These are phyloP conservation scores for Aphis gossypii DNA, from an alignment of 1,140 invertebrate genomes.

Conservation along the genomic window DNA sequence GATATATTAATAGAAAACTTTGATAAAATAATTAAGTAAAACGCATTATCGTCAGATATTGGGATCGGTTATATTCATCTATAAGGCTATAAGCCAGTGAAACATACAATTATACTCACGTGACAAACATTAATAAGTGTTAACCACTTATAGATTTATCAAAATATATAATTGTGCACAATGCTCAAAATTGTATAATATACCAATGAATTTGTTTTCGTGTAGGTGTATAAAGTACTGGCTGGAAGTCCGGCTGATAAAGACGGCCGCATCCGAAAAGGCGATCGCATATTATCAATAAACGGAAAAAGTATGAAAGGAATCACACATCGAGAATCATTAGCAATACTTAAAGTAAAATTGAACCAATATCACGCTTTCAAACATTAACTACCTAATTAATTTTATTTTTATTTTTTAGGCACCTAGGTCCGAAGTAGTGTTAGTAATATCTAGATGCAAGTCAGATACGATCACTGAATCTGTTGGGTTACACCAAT, in stretches of 20 bases:
- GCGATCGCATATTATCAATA: slow-evolving; percentile 86
- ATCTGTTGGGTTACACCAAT: background rate
- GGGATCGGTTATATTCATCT: too few relatives aligned
- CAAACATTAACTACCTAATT: background rate
- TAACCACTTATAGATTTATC: too few relatives aligned
- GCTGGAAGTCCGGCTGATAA: slow-evolving; percentile 83
- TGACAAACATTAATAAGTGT: too few relatives aligned
- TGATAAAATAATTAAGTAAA: too few relatives aligned
- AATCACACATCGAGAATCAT: slow-evolving; percentile 83
- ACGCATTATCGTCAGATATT: too few relatives aligned
- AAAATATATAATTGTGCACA: background rate
- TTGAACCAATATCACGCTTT: background rate
- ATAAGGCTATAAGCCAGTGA: too few relatives aligned
- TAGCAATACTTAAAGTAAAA: slow-evolving; percentile 81
- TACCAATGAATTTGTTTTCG: background rate
- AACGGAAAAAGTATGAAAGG: slow-evolving; percentile 84
- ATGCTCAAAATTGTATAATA: background rate
- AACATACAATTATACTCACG: too few relatives aligned
- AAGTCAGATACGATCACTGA: slow-evolving; percentile 60
- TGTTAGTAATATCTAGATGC: slow-evolving; percentile 72
- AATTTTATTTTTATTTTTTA: slow-evolving; percentile 61
- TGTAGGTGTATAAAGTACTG: slow-evolving; percentile 84
- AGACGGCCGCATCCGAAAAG: slow-evolving; percentile 84
- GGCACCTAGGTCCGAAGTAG: slow-evolving; percentile 74
- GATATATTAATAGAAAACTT: too few relatives aligned